Evolutionary conservation across 2,113 vertebrate genomes (phyloP).

Genomic region (Salvelinus sp.): DNA sequence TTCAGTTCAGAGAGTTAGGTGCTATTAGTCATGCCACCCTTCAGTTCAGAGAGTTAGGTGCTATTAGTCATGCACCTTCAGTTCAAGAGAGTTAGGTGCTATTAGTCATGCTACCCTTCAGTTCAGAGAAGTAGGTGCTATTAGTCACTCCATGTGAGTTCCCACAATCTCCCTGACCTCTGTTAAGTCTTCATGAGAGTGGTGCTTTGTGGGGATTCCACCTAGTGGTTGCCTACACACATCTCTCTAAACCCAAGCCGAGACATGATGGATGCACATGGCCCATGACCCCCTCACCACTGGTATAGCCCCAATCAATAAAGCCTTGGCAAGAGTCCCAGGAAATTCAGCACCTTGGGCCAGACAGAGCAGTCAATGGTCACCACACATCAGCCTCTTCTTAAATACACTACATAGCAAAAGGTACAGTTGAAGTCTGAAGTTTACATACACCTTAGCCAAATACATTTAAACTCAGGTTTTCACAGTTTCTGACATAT

Average conservation of each 20-base stretch:
- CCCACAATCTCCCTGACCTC: conserved; percentile 16
- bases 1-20: no score
- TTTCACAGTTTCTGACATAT: no score
- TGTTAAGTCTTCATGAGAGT: neutral
- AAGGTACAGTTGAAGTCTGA: no score
- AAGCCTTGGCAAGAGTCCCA: neutral
- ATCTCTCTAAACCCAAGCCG: neutral
- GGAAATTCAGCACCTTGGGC: no score
- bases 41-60: neutral
- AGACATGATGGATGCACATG: neutral
- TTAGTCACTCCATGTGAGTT: neutral
- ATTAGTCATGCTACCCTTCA: no score
- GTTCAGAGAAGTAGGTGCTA: neutral
- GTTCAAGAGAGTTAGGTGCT: no score
- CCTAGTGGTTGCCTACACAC: neutral
- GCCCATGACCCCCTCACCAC: neutral
- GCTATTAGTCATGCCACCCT: no score
- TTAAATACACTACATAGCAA: no score
- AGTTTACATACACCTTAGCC: no score
- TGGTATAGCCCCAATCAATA: neutral
- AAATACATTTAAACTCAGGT: no score
- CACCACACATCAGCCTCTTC: no score
- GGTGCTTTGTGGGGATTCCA: neutral
- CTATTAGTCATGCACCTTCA: neutral
- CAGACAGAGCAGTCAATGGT: neutral